A percentile compares a stretch with the other conserved stretches of the same genome.
phyloP scores from a whole-genome alignment of 2,888 invertebrate species.

The Rhimphoctona megacephalus region DNA sequence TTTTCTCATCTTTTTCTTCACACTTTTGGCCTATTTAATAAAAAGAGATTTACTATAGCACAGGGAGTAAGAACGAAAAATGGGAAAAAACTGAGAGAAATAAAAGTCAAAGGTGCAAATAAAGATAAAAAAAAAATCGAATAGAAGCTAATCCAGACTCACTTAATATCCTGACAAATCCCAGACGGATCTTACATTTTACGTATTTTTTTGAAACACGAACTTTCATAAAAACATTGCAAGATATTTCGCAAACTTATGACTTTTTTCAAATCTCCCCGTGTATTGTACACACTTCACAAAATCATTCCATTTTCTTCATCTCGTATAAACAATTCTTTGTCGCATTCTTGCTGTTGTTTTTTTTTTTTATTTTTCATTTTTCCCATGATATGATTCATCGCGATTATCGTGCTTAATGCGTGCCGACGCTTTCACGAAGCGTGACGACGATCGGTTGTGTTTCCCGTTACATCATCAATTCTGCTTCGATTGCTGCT shows the following conservation, averaged over 20 bases:
- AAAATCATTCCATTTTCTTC: not conserved
- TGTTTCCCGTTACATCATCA: conserved; percentile 60
- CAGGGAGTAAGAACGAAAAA: conserved; percentile 54
- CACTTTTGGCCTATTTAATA: conserved; percentile 79
- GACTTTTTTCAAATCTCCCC: not conserved
- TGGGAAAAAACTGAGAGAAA: conserved; percentile 1
- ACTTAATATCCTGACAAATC: conserved; percentile 64
- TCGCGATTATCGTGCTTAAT: conserved; percentile 54
- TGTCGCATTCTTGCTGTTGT: not conserved
- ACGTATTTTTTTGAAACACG: not conserved
- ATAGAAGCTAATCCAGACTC: not conserved
- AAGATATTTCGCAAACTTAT: not conserved
- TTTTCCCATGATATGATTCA: conserved; percentile 50
- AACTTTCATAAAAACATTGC: conserved; percentile 27
- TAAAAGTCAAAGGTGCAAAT: conserved; percentile 29
- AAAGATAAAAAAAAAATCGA: not conserved
- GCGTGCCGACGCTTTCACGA: conserved; percentile 35
- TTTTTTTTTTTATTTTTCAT: not conserved
- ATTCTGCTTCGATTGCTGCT: not conserved
- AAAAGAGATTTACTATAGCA: conserved; percentile 80
- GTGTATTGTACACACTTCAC: too few relatives aligned
- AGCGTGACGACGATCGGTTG: conserved; percentile 58
- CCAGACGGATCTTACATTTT: conserved; percentile 20
- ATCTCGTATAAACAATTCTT: not conserved
- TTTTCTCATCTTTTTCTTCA: conserved; percentile 59